phyloP scores from a whole-genome alignment of 2,888 invertebrate genomes.

The Drosophila mettleri region DNA sequence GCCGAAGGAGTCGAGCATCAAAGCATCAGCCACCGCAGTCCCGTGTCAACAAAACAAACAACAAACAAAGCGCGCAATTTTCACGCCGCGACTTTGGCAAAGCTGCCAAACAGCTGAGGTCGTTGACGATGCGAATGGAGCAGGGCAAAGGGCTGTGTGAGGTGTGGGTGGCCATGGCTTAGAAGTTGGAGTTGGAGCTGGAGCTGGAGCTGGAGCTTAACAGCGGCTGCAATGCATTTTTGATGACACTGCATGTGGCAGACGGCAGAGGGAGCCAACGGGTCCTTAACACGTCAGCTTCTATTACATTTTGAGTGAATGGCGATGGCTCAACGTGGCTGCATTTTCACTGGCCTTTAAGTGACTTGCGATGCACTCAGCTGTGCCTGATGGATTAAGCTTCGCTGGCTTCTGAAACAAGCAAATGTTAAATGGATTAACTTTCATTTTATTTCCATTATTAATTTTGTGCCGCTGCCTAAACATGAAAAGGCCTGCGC shows the following conservation, averaged over 20 bases:
- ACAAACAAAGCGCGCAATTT: conserved; percentile 73
- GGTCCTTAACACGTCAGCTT: conserved; percentile 60
- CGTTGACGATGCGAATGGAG: conserved; percentile 36
- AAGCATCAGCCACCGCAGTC: conserved; percentile 44
- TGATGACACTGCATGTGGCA: conserved; percentile 52
- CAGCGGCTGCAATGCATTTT: conserved; percentile 63
- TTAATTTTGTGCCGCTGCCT: conserved; percentile 1
- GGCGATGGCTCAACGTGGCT: conserved; percentile 26
- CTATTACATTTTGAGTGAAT: conserved; percentile 58
- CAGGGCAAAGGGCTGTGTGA: neutral
- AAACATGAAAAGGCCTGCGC: no score
- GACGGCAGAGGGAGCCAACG: conserved; percentile 28
- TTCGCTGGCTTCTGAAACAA: neutral
- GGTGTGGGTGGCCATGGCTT: conserved; percentile 6
- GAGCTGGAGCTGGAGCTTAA: no score
- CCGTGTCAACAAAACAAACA: conserved; percentile 72
- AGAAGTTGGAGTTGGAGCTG: no score
- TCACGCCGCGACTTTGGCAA: conserved; percentile 60
- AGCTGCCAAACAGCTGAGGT: conserved; percentile 67
- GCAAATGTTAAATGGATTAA: neutral
- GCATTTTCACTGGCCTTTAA: conserved; percentile 11
- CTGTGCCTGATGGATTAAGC: neutral
- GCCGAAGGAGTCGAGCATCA: conserved; percentile 44
- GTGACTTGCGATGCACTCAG: neutral
- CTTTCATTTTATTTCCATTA: neutral